Evolutionary conservation across 2,797 vertebrate species (phyloP), one percentile per base, ranked within the genome.

Genomic region (Chaunax sp.): DNA sequence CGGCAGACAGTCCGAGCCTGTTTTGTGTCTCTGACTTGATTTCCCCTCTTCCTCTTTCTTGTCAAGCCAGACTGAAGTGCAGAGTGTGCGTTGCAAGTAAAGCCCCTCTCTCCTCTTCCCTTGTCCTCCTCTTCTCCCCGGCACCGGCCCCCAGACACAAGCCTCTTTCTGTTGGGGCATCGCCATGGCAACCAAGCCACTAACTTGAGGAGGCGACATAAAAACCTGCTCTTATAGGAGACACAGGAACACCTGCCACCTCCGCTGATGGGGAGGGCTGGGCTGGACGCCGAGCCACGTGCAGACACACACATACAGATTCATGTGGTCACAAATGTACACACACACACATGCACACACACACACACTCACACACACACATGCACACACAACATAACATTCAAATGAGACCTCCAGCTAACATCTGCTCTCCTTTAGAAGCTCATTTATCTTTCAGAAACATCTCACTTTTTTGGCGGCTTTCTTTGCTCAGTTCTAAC

Each of bases 131-230:
- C 84, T 82, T 66, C 89, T 87, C 88, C 93, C 94, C 85, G 59
- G 61, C 89, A 84, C 88, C 75, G 91, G 92, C 92, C 93, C 91
- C 93, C 87, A 91, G 91, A 93, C 91, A 94, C 93, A 95, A 93
- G 92, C 92, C 92, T 93, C 91, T 92, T 93, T 95, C 93, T 95
- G 93, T 94, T 94, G 85, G 90, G 88, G 83, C 82, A 90, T 95
- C 90, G 72, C 90, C 90, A 93, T 93, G 87, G 90, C 90, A 93
- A 94, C 93, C 88, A 79, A 93, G 93, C 90, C 90, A 92, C 92
- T 92, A 93, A 94, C 92, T 93, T 91, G 92, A 92, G 90, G 89
- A 93, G 92, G 91, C 90, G 85, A 93, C 92, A 94, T 93, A 93
- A 91, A 92, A 95, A 92, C 90, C 91, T 92, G 92, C 91, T 93